Percentiles rank a stretch among this genome's conserved stretches.
phyloP scores from a whole-genome alignment of 1,140 invertebrate genomes.

The Coenobita brevimanus region DNA sequence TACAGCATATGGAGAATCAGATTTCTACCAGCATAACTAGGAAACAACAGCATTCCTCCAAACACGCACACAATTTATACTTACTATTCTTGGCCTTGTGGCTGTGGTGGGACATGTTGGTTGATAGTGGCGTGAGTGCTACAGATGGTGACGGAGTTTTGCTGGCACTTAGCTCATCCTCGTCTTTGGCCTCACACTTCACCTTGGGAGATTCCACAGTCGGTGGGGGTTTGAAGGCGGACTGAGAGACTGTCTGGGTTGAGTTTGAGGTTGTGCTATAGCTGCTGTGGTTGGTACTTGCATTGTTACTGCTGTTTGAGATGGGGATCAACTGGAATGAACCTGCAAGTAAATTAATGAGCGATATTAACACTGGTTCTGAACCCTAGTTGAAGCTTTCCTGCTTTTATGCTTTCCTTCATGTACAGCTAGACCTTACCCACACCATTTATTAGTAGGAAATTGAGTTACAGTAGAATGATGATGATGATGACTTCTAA shows the following conservation, averaged over 20 bases:
- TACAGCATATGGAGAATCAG: too few relatives aligned
- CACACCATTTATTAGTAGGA: too few relatives aligned
- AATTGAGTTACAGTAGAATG: too few relatives aligned
- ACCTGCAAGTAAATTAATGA: conserved; percentile 16
- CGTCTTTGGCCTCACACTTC: conserved; percentile 30
- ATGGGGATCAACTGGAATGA: conserved; percentile 61
- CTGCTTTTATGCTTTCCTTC: too few relatives aligned
- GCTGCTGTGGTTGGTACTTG: background rate
- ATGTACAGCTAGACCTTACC: too few relatives aligned
- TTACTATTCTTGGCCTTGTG: conserved; percentile 44
- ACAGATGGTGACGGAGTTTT: conserved; percentile 42
- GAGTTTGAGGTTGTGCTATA: background rate
- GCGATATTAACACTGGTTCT: too few relatives aligned
- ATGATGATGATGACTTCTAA: too few relatives aligned
- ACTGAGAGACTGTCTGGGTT: conserved; percentile 21
- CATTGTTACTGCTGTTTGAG: background rate
- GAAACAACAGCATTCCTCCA: too few relatives aligned
- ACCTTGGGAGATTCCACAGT: conserved; percentile 25
- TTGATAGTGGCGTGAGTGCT: conserved; percentile 50
- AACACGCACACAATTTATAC: background rate
- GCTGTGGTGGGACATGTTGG: conserved; percentile 53
- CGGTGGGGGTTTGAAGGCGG: conserved; percentile 35
- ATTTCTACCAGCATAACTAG: too few relatives aligned
- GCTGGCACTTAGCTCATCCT: conserved; percentile 16
- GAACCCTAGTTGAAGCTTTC: too few relatives aligned